phyloP scores from a whole-genome alignment of 2,113 vertebrate species.

The Cinclus mexicanus region DNA sequence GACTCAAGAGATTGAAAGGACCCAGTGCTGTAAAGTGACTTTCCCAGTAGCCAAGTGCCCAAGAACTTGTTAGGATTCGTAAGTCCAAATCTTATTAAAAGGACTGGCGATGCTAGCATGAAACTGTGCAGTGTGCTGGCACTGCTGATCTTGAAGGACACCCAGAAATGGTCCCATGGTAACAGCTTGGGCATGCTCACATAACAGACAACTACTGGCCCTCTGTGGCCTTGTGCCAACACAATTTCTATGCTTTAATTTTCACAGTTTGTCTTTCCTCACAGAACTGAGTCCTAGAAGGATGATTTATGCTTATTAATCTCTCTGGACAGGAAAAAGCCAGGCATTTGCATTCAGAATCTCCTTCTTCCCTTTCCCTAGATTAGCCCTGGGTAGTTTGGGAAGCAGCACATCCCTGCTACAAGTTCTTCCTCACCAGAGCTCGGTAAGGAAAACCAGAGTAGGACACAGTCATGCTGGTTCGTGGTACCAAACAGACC shows the following conservation, averaged over 20 bases:
- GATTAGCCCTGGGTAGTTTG: neutral
- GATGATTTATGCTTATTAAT: conserved; percentile 37
- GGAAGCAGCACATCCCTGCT: conserved; percentile 17
- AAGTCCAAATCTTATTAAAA: neutral
- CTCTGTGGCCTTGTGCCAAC: neutral
- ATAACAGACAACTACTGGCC: neutral
- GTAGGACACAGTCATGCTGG: conserved; percentile 39
- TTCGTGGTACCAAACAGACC: conserved; percentile 53
- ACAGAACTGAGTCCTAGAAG: conserved; percentile 63
- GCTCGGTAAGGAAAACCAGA: conserved; percentile 57
- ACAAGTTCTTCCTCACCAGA: conserved; percentile 46
- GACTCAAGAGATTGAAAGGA: conserved; percentile 16
- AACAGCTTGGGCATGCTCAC: neutral
- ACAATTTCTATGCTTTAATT: neutral
- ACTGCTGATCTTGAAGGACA: neutral
- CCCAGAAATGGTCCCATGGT: neutral
- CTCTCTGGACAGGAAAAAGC: conserved; percentile 32
- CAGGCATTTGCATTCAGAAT: conserved; percentile 20
- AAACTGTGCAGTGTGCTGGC: neutral
- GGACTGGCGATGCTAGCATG: neutral
- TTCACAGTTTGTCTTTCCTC: conserved; percentile 4
- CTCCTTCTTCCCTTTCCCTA: conserved; percentile 26
- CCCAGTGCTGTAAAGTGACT: conserved; percentile 56
- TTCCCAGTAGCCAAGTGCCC: neutral
- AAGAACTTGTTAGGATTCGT: neutral